phyloP scores from a whole-genome alignment of 2,113 vertebrate species.

The Lasiurus borealis region DNA sequence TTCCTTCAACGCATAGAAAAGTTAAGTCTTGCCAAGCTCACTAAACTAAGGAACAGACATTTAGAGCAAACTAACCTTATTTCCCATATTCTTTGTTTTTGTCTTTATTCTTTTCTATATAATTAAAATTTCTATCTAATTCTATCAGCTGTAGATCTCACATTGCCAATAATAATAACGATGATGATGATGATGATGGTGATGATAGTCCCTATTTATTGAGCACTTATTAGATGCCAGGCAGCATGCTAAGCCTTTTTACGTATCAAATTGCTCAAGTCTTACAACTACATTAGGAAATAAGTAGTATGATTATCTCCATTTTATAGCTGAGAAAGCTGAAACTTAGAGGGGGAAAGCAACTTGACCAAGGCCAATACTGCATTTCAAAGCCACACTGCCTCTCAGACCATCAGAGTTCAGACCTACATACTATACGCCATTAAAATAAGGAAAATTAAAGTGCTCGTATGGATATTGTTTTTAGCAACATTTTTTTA shows the following conservation, averaged over 20 bases:
- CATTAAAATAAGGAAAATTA: conserved; percentile 55
- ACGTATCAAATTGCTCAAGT: not conserved
- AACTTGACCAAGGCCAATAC: conserved; percentile 22
- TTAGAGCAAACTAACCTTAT: conserved; percentile 42
- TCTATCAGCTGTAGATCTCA: conserved; percentile 17
- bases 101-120: conserved; percentile 40
- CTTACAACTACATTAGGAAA: conserved; percentile 32
- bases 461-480: not conserved
- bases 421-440: conserved; percentile 24
- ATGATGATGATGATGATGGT: not conserved
- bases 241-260: not conserved
- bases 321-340: conserved; percentile 8
- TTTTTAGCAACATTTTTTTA: conserved; percentile 31
- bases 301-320: not conserved
- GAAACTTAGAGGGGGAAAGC: not conserved
- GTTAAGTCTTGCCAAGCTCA: conserved; percentile 70
- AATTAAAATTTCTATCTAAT: conserved; percentile 26
- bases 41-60: conserved; percentile 76
- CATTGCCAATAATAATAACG: not conserved
- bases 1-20: conserved; percentile 72
- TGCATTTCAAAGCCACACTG: conserved; percentile 44
- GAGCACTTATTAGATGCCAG: not conserved
- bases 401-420: not conserved
- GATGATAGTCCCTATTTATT: not conserved
- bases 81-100: conserved; percentile 50